phyloP scores from a whole-genome alignment of 1,140 invertebrate species.

The Pseudobourletiella spinata region DNA sequence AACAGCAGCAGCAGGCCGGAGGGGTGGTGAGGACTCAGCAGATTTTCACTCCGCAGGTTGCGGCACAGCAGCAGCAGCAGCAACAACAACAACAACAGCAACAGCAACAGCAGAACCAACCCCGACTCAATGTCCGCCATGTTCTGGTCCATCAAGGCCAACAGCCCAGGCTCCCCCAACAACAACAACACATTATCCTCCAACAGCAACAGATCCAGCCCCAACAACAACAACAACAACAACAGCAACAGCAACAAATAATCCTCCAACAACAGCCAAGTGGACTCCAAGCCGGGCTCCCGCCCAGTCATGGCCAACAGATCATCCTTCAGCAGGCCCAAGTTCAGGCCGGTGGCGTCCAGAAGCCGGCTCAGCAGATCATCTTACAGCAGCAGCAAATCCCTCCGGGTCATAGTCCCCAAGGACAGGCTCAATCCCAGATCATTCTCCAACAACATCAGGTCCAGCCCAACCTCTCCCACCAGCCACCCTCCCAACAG shows the following conservation, averaged over 20 bases:
- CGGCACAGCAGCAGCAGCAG: slow-evolving; percentile 18
- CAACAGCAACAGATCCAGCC: slow-evolving; percentile 2
- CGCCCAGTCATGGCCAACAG: too few relatives aligned
- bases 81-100: slow-evolving; percentile 1
- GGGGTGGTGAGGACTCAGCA: slow-evolving; percentile 27
- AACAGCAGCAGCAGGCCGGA: slow-evolving; percentile 19
- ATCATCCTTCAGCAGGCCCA: background rate
- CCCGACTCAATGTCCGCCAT: slow-evolving; percentile 7
- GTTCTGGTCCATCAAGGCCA: slow-evolving; percentile 14
- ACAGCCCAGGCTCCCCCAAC: background rate
- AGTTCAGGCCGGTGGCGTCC: background rate
- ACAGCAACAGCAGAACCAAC: too few relatives aligned
- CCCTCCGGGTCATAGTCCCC: background rate
- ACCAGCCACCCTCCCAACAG: background rate
- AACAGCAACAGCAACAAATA: background rate
- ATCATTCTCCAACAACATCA: background rate
- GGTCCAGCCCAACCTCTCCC: background rate
- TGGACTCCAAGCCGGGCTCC: background rate
- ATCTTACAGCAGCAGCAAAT: background rate
- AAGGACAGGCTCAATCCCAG: background rate
- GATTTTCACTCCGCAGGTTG: slow-evolving; percentile 26
- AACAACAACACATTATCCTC: slow-evolving; percentile 5
- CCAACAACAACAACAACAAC: background rate
- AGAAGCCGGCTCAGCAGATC: background rate
- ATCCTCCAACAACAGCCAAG: background rate